Percentiles rank a stretch among this genome's conserved stretches.
phyloP scores from a whole-genome alignment of 2,888 invertebrate species.

The Busseola fusca region DNA sequence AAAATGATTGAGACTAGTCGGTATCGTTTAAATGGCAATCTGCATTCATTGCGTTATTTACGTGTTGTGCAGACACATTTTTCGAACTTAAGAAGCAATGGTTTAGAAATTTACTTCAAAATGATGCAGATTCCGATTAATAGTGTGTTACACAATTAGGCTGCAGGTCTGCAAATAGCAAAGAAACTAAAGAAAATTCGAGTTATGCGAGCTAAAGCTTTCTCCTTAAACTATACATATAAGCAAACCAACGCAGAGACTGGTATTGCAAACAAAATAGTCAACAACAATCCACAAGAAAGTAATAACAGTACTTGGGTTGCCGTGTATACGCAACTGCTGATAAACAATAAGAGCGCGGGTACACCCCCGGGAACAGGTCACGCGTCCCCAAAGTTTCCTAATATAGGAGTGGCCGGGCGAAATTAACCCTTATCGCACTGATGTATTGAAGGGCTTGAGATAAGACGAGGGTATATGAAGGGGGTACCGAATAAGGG shows the following conservation, averaged over 20 bases:
- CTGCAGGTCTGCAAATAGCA: not conserved
- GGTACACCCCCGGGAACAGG: slow-evolving; percentile 47
- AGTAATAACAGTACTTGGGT: slow-evolving; percentile 53
- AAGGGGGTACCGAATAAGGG: slow-evolving; percentile 37
- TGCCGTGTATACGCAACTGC: slow-evolving; percentile 51
- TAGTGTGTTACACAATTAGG: too few species aligned
- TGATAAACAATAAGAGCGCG: slow-evolving; percentile 46
- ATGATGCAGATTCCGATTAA: too few species aligned
- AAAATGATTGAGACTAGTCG: too few species aligned
- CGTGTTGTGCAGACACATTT: too few species aligned
- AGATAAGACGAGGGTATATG: slow-evolving; percentile 46
- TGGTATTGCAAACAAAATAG: slow-evolving; percentile 23
- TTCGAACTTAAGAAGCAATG: too few species aligned
- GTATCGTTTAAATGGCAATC: too few species aligned
- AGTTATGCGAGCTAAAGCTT: not conserved
- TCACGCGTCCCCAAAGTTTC: slow-evolving; percentile 61
- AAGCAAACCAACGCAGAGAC: slow-evolving; percentile 4
- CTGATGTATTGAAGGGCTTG: slow-evolving; percentile 58
- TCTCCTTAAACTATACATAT: too few species aligned
- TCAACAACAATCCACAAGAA: slow-evolving; percentile 31
- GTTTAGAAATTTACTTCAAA: too few species aligned
- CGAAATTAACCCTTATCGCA: slow-evolving; percentile 58
- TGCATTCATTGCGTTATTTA: too few species aligned
- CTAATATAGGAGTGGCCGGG: slow-evolving; percentile 56
- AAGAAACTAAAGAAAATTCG: not conserved